phyloP scores from a whole-genome alignment of 2,113 vertebrate species.

The Otus sunia region DNA sequence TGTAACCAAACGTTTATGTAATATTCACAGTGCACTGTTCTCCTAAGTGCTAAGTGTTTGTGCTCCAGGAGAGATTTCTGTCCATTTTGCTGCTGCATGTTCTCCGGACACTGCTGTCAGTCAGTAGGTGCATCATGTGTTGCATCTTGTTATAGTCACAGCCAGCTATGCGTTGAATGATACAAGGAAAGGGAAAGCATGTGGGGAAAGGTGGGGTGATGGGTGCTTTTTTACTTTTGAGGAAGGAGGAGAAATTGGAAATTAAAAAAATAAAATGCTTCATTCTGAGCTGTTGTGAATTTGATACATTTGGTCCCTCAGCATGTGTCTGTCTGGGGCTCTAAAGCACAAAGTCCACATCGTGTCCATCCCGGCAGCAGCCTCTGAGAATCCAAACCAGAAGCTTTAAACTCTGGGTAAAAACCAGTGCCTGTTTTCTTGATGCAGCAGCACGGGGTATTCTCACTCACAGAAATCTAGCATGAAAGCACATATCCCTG shows the following conservation, averaged over 20 bases:
- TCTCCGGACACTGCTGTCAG: not conserved
- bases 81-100: not conserved
- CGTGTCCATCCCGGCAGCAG: not conserved
- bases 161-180: not conserved
- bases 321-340: not conserved
- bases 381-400: not conserved
- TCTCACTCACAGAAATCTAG: not conserved
- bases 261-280: not conserved
- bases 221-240: not conserved
- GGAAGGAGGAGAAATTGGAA: not conserved
- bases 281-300: not conserved
- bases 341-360: not conserved
- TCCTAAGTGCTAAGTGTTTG: not conserved
- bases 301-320: fast-evolving
- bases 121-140: not conserved
- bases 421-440: not conserved
- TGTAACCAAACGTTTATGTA: not conserved
- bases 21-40: not conserved
- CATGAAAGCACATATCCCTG: not conserved
- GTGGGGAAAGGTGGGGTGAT: not conserved
- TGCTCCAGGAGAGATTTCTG: conserved; percentile 14
- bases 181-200: not conserved
- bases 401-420: not conserved
- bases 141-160: not conserved
- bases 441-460: not conserved